Base-by-base conservation (phyloP, 2,888 invertebrate species). In the Hirtodrosophila duncani region DNA sequence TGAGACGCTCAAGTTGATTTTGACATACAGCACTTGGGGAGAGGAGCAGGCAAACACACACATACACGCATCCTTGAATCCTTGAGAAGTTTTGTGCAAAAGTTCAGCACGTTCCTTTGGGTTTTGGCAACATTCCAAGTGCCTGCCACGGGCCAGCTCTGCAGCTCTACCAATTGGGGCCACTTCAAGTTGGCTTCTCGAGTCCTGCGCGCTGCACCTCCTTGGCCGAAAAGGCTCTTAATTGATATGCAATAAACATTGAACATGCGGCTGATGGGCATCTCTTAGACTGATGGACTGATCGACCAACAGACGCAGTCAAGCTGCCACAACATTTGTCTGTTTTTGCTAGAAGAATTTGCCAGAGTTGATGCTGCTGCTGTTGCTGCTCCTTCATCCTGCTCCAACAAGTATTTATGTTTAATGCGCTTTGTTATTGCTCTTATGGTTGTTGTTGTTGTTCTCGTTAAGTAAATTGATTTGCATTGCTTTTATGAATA, bases 191-290 rank as follows among this genome's bases (percentile, higher is more conserved):
- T 37, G 6, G 24, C 10, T 26, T 26, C 59, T 21, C 20, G 3
- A 3, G 20, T 6, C 6, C 6, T 20, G 20, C 4, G 4, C 3
- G 3, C n/a, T n/a, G n/a, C n/a, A n/a, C n/a, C n/a, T n/a, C n/a
- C n/a, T n/a, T 6, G 4, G 8, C 23, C 29, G 49, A 11, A 29
- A n/a, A n/a, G 24, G 31, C 57, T 43, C 42, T 52, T 71, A 71
- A 71, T 71, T 71, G 71, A 71, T 71, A 71, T 79, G 71, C 71
- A 79, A 79, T 79, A 71, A 79, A 79, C 71, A 79, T 70, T 70
- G 71, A 53, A 37, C 56, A 51, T 8, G n/a, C n/a, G n/a, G n/a
- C 51, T 52, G 61, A 68, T 55, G 63, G 24, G 64, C 64, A 57
- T 72, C 60, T 61, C 63, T 57, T 45, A 44, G 48, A 21, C 60